Percentiles rank a stretch among this genome's conserved stretches.
Conservation (phyloP, 2,888 invertebrate species). For the Metopia argyrocephala region DNA sequence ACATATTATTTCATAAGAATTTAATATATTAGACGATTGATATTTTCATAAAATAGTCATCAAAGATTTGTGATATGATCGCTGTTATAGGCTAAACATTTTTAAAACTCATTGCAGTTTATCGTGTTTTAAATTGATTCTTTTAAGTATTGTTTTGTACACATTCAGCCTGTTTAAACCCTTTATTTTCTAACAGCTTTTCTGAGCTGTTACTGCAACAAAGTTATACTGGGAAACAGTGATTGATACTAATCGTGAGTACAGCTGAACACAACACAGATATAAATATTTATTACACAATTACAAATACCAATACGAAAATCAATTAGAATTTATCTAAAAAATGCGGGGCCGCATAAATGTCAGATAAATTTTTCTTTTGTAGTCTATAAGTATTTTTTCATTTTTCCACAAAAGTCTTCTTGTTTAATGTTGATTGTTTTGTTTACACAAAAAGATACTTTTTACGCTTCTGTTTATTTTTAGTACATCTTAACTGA, state of each 20-base stretch:
- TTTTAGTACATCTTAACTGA: neutral
- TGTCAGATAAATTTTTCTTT: conserved; percentile 64
- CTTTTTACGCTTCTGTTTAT: conserved; percentile 64
- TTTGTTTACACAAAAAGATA: conserved; percentile 66
- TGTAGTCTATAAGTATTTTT: conserved; percentile 20
- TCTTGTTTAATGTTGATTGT: conserved; percentile 64
- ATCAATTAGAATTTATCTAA: conserved; percentile 65
- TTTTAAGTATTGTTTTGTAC: no score
- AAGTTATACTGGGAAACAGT: conserved; percentile 37
- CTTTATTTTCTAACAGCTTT: no score
- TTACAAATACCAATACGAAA: conserved; percentile 47
- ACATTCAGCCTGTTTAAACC: no score
- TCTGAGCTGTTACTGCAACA: neutral
- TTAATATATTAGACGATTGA: no score
- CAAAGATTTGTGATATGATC: no score
- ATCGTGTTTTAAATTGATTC: no score
- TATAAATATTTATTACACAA: conserved; percentile 41
- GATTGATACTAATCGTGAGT: conserved; percentile 1
- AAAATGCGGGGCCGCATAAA: conserved; percentile 69
- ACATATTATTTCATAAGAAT: no score
- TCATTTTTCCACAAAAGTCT: conserved; percentile 13
- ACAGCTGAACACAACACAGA: neutral
- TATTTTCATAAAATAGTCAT: no score
- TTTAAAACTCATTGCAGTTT: no score
- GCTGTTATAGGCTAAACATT: no score